Base-by-base conservation (phyloP, 2,113 vertebrate genomes). In the Dasyprocta punctata region DNA sequence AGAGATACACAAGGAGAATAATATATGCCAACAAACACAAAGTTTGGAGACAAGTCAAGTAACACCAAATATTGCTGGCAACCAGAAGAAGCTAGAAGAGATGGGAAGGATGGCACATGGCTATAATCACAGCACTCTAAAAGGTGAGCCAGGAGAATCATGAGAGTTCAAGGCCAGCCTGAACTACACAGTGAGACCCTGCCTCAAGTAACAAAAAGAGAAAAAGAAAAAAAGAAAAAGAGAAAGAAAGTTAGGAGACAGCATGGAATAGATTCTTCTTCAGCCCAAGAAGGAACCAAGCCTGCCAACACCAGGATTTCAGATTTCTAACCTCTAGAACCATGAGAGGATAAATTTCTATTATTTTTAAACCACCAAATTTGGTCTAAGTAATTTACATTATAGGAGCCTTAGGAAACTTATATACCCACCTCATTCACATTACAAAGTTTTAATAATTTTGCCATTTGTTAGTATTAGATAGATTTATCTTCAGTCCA, bases 361-460 rank as follows among this genome's bases (percentile, higher is more conserved):
- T 56, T 61, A 30, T 75, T 92, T 58, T 58, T 94, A 86, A 49
- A 77, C 83, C 28, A 86, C 19, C 56, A 81, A 47, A 20, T 81
- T 89, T 89, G 12, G 20, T 47, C 26, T 47, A 47, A 77, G 36
- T 92, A 80, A 92, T 89, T 89, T 75, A 84, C 3, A 0, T 82
- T 63, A 92, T 7, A 4, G 65, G 12, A 89, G 30, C 1, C 28
- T 5, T n/a, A 91, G 36, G 30, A 89, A 96, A 93, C 71, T 61
- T 94, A 89, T 54, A 97, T 0, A 81, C 19, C 47, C 54, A 86
- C 41, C 11, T 11, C 65, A 38, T 36, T 81, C 92, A 6, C 26
- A 87, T 49, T 84, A 92, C 5, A 7, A 6, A 97, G 94, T 80
- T 90, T 71, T 84, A 89, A 85, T 90, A 92, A 94, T 92, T 54